Evolutionary conservation across 2,113 vertebrate species (phyloP), one percentile per base, ranked within the genome.

Genomic region (Xenopus laevis): DNA sequence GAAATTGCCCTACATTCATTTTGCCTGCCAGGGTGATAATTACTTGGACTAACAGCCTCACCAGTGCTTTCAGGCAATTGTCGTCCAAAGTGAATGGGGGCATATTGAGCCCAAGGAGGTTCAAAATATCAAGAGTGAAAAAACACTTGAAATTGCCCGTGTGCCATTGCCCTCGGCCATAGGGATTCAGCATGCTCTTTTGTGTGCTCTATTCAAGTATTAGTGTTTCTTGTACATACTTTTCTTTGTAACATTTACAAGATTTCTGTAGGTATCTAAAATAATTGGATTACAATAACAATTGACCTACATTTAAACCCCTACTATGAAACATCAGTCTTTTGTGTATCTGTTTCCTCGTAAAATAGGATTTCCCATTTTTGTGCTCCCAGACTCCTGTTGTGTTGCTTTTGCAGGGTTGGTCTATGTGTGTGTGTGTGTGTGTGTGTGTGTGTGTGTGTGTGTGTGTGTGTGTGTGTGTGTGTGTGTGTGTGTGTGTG

Each of bases 321-420:
- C 30, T 17, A 47, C 5, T 16, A 64, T 30, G 60, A 70, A 77
- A 77, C 67, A 58, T 66, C 52, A 58, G 71, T 50, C 18, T 55
- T 73, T 70, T 63, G 30, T 57, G 15, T 69, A 23, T 30, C 30
- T 18, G 50, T 57, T 77, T 64, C 47, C 27, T 68, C 12, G 45
- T 13, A 69, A 69, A 76, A 64, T 63, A 23, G 73, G 59, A 76
- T 63, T 70, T 52, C 52, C 47, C 16, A 63, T n/a, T 53, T 30
- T 33, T 45, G 27, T 55, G 52, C 59, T 45, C 45, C 47, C 65
- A 64, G 67, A 13, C 60, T 64, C 59, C 60, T 64, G 74, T 64
- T 45, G 65, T 64, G 66, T 64, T 6, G 11, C 11, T 45, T 70
- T 55, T 64, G 11, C 20, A 30, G n/a, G n/a, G 67, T 21, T 18